These are phyloP conservation scores for Megalops cyprinoides DNA, from an alignment of 2,797 vertebrate genomes.

Conservation along the genomic window DNA sequence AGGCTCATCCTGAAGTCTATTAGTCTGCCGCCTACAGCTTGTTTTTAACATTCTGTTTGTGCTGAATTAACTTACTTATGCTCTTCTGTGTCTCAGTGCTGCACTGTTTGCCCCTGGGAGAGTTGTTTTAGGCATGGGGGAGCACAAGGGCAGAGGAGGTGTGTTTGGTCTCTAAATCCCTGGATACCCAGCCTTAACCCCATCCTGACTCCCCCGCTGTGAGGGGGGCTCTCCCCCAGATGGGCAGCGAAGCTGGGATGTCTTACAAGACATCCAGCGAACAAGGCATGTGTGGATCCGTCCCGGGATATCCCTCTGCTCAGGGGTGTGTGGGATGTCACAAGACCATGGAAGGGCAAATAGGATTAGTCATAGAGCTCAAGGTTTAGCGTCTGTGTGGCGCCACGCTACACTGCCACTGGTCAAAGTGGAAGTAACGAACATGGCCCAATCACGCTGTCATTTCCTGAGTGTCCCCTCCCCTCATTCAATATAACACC, in stretches of 20 bases:
- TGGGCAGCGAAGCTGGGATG: not conserved
- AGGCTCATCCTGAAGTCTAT: too few species aligned
- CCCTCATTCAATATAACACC: too few species aligned
- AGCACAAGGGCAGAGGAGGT: not conserved
- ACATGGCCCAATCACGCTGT: not conserved
- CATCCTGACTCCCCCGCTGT: not conserved
- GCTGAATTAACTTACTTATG: not conserved
- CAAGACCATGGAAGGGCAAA: constrained; percentile 39
- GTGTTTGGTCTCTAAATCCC: not conserved
- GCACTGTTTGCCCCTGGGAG: not conserved
- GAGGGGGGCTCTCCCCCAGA: not conserved
- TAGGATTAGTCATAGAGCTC: constrained; percentile 54
- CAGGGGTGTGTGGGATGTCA: not conserved
- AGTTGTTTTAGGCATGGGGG: not conserved
- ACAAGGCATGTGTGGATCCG: not conserved
- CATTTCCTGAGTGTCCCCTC: constrained; percentile 11
- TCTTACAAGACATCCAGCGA: not conserved
- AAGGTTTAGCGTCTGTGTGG: constrained; percentile 47
- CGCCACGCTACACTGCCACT: constrained; percentile 38
- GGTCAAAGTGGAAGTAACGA: constrained; percentile 28
- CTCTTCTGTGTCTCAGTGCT: not conserved
- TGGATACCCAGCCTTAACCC: constrained; percentile 2
- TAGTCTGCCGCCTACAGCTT: too few species aligned
- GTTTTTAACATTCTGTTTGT: too few species aligned
- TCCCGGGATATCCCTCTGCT: not conserved